Conservation (phyloP, 2,888 invertebrate genomes). For the Chironomus tentans region DNA sequence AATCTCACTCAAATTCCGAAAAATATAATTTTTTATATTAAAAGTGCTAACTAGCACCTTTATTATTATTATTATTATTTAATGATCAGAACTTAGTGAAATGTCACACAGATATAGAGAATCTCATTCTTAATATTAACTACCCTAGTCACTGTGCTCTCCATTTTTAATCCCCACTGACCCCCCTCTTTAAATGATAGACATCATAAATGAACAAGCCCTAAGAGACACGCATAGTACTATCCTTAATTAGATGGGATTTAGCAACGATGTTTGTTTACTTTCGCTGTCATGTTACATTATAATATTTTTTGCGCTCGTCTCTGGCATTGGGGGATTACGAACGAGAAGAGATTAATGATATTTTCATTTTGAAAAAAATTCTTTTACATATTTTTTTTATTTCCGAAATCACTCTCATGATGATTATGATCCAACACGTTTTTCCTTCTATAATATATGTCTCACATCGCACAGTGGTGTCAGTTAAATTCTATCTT, state of each 20-base stretch:
- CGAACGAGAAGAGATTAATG: not conserved
- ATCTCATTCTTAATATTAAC: too few relatives aligned
- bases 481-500: slow-evolving; percentile 1
- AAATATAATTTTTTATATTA: too few relatives aligned
- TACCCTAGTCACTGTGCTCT: too few relatives aligned
- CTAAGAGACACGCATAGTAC: too few relatives aligned
- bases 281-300: not conserved
- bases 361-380: not conserved
- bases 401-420: not conserved
- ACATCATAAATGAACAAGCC: too few relatives aligned
- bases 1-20: too few relatives aligned
- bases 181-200: too few relatives aligned
- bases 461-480: not conserved
- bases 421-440: not conserved
- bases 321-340: not conserved
- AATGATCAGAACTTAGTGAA: too few relatives aligned
- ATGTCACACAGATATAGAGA: too few relatives aligned
- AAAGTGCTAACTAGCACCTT: too few relatives aligned
- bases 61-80: too few relatives aligned
- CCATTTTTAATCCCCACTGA: too few relatives aligned
- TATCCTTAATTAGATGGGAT: not conserved
- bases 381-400: not conserved
- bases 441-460: not conserved
- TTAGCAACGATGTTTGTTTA: slow-evolving; percentile 1
- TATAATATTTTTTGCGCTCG: not conserved